Conservation (phyloP, 2,888 invertebrate genomes). For the Altica lythri region DNA sequence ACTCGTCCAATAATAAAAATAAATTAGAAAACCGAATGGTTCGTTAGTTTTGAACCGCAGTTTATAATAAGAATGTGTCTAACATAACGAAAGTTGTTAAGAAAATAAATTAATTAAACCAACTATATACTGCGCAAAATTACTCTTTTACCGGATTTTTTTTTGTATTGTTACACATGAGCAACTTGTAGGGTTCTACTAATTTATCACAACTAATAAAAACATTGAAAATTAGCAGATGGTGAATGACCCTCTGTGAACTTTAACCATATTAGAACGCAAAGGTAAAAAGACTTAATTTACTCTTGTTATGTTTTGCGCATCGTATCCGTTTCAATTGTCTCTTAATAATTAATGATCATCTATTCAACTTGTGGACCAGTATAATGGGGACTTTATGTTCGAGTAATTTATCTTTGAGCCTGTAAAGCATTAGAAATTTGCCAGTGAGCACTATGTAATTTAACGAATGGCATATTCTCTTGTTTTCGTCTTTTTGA, state of each 20-base stretch:
- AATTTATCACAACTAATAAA: too few relatives aligned
- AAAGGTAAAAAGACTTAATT: slow-evolving; percentile 20
- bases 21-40: too few relatives aligned
- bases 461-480: slow-evolving; percentile 19
- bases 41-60: too few relatives aligned
- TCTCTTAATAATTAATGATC: slow-evolving; percentile 22
- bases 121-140: too few relatives aligned
- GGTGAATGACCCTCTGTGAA: slow-evolving; percentile 7
- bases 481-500: slow-evolving; percentile 9
- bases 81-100: too few relatives aligned
- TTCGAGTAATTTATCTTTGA: slow-evolving; percentile 21
- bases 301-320: slow-evolving; percentile 16
- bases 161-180: too few relatives aligned
- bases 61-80: too few relatives aligned
- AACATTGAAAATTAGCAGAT: too few relatives aligned
- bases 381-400: slow-evolving; percentile 22
- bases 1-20: too few relatives aligned
- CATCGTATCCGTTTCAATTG: slow-evolving; percentile 21
- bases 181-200: too few relatives aligned
- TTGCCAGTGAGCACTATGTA: slow-evolving; percentile 18
- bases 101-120: too few relatives aligned
- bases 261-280: slow-evolving; percentile 9
- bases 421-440: slow-evolving; percentile 17
- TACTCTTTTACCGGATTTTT: too few relatives aligned
- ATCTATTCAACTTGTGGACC: slow-evolving; percentile 23